A percentile compares a stretch with the other conserved stretches of the same genome.
Conservation (phyloP, 2,888 invertebrate species). For the Acleris emargana region DNA sequence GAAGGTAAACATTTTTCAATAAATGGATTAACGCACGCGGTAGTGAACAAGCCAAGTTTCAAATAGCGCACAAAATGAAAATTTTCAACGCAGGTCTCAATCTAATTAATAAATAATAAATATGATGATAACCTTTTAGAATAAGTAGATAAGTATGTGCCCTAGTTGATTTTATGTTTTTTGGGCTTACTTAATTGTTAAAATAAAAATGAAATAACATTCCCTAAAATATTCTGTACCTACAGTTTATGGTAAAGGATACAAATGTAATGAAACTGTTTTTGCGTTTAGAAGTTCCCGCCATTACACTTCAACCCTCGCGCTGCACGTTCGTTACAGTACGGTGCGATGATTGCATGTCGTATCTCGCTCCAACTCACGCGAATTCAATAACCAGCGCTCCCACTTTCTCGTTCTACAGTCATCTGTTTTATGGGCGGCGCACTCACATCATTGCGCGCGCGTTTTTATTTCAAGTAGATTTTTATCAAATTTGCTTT, state of each 20-base stretch:
- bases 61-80: too few species aligned
- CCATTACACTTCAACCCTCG: conserved; percentile 37
- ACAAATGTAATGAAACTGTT: conserved; percentile 14
- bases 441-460: conserved; percentile 57
- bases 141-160: too few species aligned
- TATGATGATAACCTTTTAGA: too few species aligned
- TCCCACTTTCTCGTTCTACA: conserved; percentile 61
- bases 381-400: conserved; percentile 34
- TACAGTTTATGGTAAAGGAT: neutral
- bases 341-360: conserved; percentile 37
- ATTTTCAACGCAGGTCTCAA: too few species aligned
- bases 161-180: too few species aligned
- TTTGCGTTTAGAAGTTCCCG: conserved; percentile 36
- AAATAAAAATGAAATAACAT: neutral
- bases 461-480: conserved; percentile 52
- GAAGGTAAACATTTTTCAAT: too few species aligned
- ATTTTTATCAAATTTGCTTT: conserved; percentile 38
- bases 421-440: conserved; percentile 70
- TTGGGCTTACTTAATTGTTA: too few species aligned
- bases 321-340: conserved; percentile 20
- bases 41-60: too few species aligned
- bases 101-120: too few species aligned
- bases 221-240: neutral
- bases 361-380: conserved; percentile 52
- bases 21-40: too few species aligned